Evolutionary conservation across 2,797 vertebrate species (phyloP).

Genomic region (Potorous gilbertii): DNA sequence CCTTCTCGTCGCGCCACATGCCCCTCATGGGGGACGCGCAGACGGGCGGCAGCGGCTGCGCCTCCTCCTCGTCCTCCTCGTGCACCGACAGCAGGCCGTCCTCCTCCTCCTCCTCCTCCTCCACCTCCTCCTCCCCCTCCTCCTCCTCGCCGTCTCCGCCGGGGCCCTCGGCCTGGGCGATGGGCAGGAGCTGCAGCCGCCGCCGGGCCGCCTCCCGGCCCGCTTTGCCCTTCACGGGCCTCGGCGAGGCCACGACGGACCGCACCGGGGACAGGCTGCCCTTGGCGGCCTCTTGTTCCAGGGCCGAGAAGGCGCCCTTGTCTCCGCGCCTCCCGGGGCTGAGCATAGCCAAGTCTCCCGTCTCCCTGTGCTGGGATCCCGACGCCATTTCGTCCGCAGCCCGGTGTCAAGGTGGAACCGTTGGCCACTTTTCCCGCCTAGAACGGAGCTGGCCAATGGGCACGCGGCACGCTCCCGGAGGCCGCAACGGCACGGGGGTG

Average conservation of each 20-base stretch:
- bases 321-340: slow-evolving; percentile 8
- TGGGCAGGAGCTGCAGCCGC: slow-evolving; percentile 35
- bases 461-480: not conserved
- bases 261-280: slow-evolving; percentile 35
- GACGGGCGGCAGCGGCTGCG: slow-evolving; percentile 75
- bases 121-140: no score
- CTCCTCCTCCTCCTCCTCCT: not conserved
- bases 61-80: slow-evolving; percentile 53
- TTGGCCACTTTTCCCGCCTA: slow-evolving; percentile 25
- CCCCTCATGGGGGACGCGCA: slow-evolving; percentile 68
- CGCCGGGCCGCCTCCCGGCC: slow-evolving; percentile 49
- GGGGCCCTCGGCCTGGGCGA: not conserved
- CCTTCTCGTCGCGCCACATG: slow-evolving; percentile 76
- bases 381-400: slow-evolving; percentile 63
- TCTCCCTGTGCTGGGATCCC: not conserved
- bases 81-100: not conserved
- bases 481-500: not conserved
- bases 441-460: not conserved
- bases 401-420: not conserved
- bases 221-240: slow-evolving; percentile 47
- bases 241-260: slow-evolving; percentile 65
- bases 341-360: not conserved
- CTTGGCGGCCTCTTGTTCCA: not conserved
- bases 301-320: not conserved
- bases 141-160: not conserved